These are phyloP conservation scores for Portunus trituberculatus DNA, from an alignment of 1,140 invertebrate genomes.

Conservation along the genomic window DNA sequence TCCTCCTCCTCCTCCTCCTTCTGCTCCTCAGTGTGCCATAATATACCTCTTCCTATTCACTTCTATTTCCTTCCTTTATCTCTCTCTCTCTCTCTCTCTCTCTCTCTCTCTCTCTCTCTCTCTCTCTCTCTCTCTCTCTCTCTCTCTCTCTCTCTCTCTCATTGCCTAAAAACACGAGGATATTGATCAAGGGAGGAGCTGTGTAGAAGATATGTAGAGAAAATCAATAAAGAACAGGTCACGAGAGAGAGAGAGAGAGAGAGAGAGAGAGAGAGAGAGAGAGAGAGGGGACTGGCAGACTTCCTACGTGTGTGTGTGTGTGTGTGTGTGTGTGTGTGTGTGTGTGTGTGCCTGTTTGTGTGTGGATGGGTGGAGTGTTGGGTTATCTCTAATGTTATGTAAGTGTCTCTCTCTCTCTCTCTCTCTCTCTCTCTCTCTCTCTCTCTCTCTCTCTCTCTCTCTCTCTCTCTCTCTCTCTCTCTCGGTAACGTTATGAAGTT, in stretches of 20 bases:
- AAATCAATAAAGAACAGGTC: background rate
- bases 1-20: background rate
- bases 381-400: background rate
- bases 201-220: background rate
- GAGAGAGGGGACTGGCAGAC: too few species aligned
- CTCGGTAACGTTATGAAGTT: too few species aligned
- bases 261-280: background rate
- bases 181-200: background rate
- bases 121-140: background rate
- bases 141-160: background rate
- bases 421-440: too few species aligned
- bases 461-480: too few species aligned
- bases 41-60: too few species aligned
- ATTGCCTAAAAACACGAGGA: background rate
- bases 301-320: too few species aligned
- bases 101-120: background rate
- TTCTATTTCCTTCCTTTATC: background rate
- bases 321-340: too few species aligned
- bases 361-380: background rate
- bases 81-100: background rate
- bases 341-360: too few species aligned
- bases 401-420: background rate
- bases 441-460: too few species aligned
- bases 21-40: too few species aligned
- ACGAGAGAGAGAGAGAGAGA: background rate